These are phyloP conservation scores for Physeter macrocephalus DNA, from an alignment of 2,113 vertebrate species.

Conservation along the genomic window DNA sequence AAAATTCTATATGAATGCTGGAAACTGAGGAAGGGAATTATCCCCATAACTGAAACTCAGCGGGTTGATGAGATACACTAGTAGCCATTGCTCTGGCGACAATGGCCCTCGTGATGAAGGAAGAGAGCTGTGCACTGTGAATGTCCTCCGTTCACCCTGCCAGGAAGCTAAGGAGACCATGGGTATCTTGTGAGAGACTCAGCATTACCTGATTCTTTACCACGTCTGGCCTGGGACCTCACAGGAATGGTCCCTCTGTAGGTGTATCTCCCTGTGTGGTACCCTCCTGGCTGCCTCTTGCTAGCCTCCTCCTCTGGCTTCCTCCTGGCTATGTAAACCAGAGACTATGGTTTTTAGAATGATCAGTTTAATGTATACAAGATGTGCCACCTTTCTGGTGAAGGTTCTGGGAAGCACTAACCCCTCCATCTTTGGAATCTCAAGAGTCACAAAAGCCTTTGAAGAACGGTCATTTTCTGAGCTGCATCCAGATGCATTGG, in stretches of 20 bases:
- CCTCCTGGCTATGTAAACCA: neutral
- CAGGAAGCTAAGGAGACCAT: neutral
- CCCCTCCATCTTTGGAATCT: neutral
- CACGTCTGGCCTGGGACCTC: neutral
- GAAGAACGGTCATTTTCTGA: neutral
- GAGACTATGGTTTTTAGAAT: neutral
- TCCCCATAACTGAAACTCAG: too few species aligned
- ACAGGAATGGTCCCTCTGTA: neutral
- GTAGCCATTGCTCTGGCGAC: neutral
- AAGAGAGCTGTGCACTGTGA: accelerated
- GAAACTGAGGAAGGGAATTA: neutral
- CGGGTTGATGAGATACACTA: neutral
- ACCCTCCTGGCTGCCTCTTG: neutral
- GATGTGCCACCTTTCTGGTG: neutral
- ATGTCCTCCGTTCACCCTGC: neutral
- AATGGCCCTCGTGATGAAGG: accelerated
- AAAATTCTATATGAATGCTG: neutral
- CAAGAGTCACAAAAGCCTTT: neutral
- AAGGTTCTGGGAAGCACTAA: neutral
- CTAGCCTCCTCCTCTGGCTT: neutral
- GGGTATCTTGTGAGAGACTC: neutral
- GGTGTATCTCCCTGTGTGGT: neutral
- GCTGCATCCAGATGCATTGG: neutral
- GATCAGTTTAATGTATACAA: neutral
- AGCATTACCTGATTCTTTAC: neutral